phyloP scores from a whole-genome alignment of 2,797 vertebrate genomes.

The Florisuga fusca region DNA sequence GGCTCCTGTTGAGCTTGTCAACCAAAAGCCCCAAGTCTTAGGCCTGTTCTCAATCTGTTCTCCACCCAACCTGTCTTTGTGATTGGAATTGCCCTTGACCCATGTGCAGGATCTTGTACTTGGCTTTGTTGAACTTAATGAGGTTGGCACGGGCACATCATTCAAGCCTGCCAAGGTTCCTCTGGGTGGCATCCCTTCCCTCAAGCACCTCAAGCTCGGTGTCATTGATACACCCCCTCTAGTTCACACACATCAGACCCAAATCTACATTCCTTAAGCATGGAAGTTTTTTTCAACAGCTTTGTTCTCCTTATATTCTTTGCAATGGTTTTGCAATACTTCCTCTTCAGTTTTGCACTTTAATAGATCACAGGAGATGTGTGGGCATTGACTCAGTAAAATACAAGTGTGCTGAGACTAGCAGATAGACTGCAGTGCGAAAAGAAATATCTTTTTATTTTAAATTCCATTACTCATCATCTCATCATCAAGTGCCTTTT shows the following conservation, averaged over 20 bases:
- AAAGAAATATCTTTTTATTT: conserved; percentile 5
- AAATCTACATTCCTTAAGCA: not conserved
- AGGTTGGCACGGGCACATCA: too few species aligned
- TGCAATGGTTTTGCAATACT: not conserved
- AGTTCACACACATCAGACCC: not conserved
- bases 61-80: too few species aligned
- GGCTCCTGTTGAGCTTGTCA: too few species aligned
- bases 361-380: conserved; percentile 47
- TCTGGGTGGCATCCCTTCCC: too few species aligned
- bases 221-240: not conserved
- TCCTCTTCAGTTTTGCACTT: not conserved
- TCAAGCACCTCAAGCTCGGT: too few species aligned
- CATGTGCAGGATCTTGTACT: too few species aligned
- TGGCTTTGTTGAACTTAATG: too few species aligned
- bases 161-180: too few species aligned
- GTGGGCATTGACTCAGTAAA: not conserved
- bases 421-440: not conserved
- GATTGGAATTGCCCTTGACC: too few species aligned
- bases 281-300: not conserved
- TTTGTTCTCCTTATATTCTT: not conserved
- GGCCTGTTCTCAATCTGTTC: too few species aligned
- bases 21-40: too few species aligned
- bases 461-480: conserved; percentile 4
- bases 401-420: not conserved
- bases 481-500: not conserved